Percentiles rank a stretch among this genome's conserved stretches.
Conservation (phyloP, 2,888 invertebrate genomes). For the Andrena haemorrhoa region DNA sequence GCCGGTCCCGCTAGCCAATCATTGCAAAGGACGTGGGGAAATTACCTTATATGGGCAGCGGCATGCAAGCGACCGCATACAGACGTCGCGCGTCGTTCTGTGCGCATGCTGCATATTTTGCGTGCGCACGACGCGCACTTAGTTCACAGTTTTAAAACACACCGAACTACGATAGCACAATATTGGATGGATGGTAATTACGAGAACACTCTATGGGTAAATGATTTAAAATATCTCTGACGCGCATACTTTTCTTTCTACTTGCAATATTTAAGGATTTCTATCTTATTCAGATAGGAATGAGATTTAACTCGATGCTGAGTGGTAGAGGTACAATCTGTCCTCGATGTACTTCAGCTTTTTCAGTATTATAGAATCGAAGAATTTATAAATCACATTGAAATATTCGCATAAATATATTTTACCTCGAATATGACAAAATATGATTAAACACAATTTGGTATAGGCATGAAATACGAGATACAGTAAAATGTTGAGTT, state of each 20-base stretch:
- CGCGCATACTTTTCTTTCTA: too few relatives aligned
- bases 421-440: conserved; percentile 28
- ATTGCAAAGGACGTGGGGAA: conserved; percentile 84
- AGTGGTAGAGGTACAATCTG: background rate
- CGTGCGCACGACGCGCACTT: conserved; percentile 58
- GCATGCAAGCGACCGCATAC: conserved; percentile 70
- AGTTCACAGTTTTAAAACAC: conserved; percentile 38
- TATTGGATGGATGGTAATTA: background rate
- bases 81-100: conserved; percentile 60
- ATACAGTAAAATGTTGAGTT: conserved; percentile 10
- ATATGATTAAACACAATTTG: conserved; percentile 30
- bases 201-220: conserved; percentile 5
- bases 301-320: background rate
- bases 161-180: background rate
- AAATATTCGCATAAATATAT: conserved; percentile 39
- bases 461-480: conserved; percentile 1
- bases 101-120: conserved; percentile 66
- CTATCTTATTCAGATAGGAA: background rate
- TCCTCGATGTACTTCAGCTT: background rate
- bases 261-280: too few relatives aligned
- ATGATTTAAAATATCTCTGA: background rate
- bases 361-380: conserved; percentile 5
- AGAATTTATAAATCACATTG: conserved; percentile 18
- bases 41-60: conserved; percentile 85
- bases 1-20: conserved; percentile 82